phyloP scores from a whole-genome alignment of 2,113 vertebrate species.

The Lepus europaeus region DNA sequence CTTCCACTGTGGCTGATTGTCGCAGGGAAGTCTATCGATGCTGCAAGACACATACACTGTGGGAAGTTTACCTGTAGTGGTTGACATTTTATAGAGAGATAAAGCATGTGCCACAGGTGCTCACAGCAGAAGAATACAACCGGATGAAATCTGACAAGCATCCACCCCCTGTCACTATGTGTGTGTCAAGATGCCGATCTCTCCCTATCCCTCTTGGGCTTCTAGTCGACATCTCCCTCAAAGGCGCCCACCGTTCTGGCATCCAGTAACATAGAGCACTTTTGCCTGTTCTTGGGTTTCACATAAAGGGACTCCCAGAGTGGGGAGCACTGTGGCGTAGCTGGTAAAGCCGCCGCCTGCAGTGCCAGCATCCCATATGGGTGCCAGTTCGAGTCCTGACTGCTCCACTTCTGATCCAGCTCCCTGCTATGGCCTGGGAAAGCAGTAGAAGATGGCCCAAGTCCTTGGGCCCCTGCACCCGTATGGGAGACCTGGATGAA shows the following conservation, averaged over 20 bases:
- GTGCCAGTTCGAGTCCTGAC: too few relatives aligned
- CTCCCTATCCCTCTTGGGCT: not conserved
- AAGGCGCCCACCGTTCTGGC: not conserved
- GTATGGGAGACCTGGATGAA: too few relatives aligned
- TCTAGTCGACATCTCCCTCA: not conserved
- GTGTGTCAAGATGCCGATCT: not conserved
- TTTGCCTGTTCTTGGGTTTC: conserved; percentile 46
- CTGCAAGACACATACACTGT: not conserved
- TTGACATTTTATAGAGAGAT: not conserved
- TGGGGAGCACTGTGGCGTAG: too few relatives aligned
- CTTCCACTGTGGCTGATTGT: not conserved
- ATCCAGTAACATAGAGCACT: not conserved
- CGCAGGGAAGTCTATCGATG: not conserved
- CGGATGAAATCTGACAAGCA: not conserved
- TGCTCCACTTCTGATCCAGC: too few relatives aligned
- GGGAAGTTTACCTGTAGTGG: not conserved
- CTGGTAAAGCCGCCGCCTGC: too few relatives aligned
- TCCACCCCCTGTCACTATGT: not conserved
- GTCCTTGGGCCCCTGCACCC: too few relatives aligned
- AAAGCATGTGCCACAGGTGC: not conserved
- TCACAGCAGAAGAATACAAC: not conserved
- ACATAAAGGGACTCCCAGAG: not conserved
- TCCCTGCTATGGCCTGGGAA: too few relatives aligned
- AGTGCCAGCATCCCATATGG: too few relatives aligned
- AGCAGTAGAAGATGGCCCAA: too few relatives aligned